phyloP scores from a whole-genome alignment of 2,113 vertebrate genomes.

The Channa maculata region DNA sequence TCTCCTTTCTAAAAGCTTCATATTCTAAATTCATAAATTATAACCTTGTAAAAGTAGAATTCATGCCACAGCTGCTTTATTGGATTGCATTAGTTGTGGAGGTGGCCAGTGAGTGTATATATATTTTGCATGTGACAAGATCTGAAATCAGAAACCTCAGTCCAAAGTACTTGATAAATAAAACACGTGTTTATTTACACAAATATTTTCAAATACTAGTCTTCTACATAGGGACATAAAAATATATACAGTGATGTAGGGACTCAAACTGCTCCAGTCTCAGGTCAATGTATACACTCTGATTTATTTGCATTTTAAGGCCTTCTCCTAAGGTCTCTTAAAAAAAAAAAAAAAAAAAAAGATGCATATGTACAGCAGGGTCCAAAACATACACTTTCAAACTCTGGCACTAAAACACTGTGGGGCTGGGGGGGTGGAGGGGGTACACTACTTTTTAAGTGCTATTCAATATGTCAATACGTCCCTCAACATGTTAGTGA shows the following conservation, averaged over 20 bases:
- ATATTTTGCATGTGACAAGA: too few species aligned
- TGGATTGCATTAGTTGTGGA: too few species aligned
- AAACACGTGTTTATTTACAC: conserved; percentile 84
- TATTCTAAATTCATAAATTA: too few species aligned
- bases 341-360: conserved; percentile 20
- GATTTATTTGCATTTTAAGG: conserved; percentile 67
- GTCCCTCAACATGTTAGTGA: conserved; percentile 37
- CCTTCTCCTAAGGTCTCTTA: conserved; percentile 35
- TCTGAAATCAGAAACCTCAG: not conserved
- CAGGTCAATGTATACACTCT: conserved; percentile 60
- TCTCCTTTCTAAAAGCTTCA: too few species aligned
- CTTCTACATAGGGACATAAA: conserved; percentile 80
- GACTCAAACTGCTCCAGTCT: conserved; percentile 69
- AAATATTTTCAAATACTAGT: conserved; percentile 81
- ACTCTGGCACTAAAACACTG: conserved; percentile 73
- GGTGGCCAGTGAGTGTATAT: too few species aligned
- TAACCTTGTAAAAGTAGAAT: too few species aligned
- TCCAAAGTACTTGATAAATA: conserved; percentile 76
- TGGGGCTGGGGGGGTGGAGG: not conserved
- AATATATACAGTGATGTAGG: conserved; percentile 81
- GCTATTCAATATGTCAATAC: conserved; percentile 46
- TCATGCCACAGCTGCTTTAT: too few species aligned
- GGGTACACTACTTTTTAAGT: conserved; percentile 50
- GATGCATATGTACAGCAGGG: conserved; percentile 69
- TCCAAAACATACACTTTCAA: conserved; percentile 59